A percentile compares a stretch with the other conserved stretches of the same genome.
phyloP scores from a whole-genome alignment of 1,140 invertebrate species.

The Zeugodacus cucurbitae region DNA sequence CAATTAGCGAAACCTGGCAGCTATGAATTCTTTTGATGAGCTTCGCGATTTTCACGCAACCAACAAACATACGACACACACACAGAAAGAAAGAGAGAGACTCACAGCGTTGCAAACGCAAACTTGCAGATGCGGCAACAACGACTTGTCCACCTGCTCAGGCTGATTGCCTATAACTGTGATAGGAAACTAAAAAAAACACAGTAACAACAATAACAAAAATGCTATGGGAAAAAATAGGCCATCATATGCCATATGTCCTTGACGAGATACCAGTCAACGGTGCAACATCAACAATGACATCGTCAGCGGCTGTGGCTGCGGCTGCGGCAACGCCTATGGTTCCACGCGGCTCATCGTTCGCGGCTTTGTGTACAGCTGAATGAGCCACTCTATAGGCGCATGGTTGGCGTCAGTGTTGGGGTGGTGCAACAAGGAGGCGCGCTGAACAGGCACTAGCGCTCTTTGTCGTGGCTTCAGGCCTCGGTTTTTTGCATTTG shows the following conservation, averaged over 20 bases:
- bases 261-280: conserved; percentile 26
- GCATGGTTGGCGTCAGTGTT: not conserved
- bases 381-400: not conserved
- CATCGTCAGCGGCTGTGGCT: not conserved
- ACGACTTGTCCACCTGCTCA: not conserved
- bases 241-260: conserved; percentile 12
- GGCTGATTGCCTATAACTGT: conserved; percentile 1
- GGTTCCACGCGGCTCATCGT: not conserved
- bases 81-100: not conserved
- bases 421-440: not conserved
- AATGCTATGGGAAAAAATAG: not conserved
- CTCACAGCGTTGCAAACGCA: not conserved
- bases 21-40: conserved; percentile 15
- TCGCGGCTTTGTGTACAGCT: not conserved
- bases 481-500: not conserved
- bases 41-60: conserved; percentile 5
- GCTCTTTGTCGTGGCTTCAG: conserved; percentile 20
- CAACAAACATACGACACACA: not conserved
- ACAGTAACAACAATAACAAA: not conserved
- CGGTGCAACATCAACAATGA: conserved; percentile 34
- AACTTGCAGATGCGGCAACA: not conserved
- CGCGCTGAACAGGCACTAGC: not conserved
- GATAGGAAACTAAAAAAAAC: not conserved
- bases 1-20: conserved; percentile 24
- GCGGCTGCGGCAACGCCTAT: not conserved